phyloP scores from a whole-genome alignment of 1,140 invertebrate species.

The Phenacoccus solenopsis region DNA sequence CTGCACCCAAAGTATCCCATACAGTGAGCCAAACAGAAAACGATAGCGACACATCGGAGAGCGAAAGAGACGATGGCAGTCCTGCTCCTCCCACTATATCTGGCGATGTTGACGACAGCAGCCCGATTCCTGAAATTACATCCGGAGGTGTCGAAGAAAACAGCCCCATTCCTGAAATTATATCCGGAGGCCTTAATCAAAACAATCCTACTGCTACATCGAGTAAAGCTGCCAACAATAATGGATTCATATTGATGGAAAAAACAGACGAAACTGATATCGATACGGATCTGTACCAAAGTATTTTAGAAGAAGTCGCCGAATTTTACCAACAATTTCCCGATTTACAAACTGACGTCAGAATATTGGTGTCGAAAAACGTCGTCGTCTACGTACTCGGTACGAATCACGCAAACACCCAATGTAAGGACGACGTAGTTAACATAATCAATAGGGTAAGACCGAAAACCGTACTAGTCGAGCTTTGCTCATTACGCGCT shows the following conservation, averaged over 20 bases:
- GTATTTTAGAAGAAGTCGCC: background rate
- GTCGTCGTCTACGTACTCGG: background rate
- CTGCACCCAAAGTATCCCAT: background rate
- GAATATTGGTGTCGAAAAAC: slow-evolving; percentile 3
- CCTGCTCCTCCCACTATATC: background rate
- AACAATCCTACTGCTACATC: too few species aligned
- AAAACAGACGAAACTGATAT: background rate
- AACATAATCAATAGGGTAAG: background rate
- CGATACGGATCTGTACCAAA: background rate
- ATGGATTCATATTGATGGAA: background rate
- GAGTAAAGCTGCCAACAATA: too few species aligned
- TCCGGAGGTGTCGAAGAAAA: background rate
- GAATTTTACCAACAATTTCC: slow-evolving; percentile 12
- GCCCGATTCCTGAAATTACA: background rate
- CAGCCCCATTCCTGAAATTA: background rate
- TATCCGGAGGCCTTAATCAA: too few species aligned
- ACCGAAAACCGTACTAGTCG: background rate
- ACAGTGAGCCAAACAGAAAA: background rate
- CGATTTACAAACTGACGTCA: background rate
- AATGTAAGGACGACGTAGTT: slow-evolving; percentile 4
- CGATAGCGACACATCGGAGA: background rate
- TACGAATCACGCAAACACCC: background rate
- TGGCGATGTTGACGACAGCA: background rate
- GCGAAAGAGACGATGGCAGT: background rate
- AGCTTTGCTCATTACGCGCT: background rate